Evolutionary conservation across 2,888 invertebrate genomes (phyloP), one percentile per base, ranked within the genome.

Genomic region (Lacanobia wlatinum): DNA sequence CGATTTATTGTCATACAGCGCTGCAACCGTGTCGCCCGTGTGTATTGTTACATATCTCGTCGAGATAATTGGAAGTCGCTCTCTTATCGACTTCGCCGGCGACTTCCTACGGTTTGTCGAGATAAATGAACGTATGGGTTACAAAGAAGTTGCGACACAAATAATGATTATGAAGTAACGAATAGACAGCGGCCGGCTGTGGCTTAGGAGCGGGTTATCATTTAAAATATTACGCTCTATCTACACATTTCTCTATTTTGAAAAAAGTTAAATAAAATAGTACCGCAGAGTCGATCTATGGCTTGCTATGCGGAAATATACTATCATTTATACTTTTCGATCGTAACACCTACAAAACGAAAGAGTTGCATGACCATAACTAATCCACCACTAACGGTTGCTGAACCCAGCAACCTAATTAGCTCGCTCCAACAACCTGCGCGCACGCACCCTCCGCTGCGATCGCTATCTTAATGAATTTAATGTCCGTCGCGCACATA

Each of bases 381-480:
- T 59, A 38, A 55, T 58, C 38, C 18, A 46, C 38, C 48, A 55
- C 46, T 80, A 77, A 76, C 62, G 82, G 77, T 76, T 38, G n/a
- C 82, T 38, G 55, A 60, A 21, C 58, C 52, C 28, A 70, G 28
- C 73, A 61, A 68, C 73, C 79, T 79, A 65, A 79, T 79, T 78
- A 84, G 55, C 46, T 28, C 12, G 28, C 48, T 59, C 34, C 61
- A 40, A 72, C 46, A 72, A 70, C 66, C 58, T 75, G 69, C 63
- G 76, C 84, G 70, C 69, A 73, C 74, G 65, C 73, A 72, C 70
- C 65, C 64, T 66, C 38, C 50, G 71, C 73, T 65, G 65, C 59
- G 80, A 84, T 82, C 60, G 50, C 75, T 77, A 86, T 85, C 83
- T 86, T 72, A 84, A 78, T 73, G 67, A 76, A 82, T 82, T 81